phyloP scores from a whole-genome alignment of 2,888 invertebrate species.

The Metallyticus violacea region DNA sequence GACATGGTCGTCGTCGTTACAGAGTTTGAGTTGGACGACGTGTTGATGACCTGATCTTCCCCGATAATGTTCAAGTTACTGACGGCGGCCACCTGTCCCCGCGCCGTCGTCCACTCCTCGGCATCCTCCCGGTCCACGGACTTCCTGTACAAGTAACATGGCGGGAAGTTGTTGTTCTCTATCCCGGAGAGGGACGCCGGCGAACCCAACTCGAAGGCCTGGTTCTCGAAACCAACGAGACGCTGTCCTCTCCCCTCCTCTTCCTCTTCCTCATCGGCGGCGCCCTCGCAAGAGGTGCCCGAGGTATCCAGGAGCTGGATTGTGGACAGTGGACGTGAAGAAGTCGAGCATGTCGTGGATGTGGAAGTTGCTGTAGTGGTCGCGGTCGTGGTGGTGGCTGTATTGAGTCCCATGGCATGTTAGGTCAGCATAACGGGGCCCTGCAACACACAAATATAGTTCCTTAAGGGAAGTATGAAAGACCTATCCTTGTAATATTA shows the following conservation, averaged over 20 bases:
- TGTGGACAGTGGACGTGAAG: not conserved
- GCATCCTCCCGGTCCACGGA: not conserved
- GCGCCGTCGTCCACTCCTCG: not conserved
- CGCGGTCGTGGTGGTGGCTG: not conserved
- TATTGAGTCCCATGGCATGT: not conserved
- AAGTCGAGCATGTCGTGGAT: not conserved
- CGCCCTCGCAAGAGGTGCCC: not conserved
- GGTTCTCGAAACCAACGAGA: slow-evolving; percentile 1
- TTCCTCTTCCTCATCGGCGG: not conserved
- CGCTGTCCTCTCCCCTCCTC: not conserved
- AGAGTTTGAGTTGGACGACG: not conserved
- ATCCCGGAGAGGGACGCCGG: not conserved
- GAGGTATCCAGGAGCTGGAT: not conserved
- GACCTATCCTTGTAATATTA: not conserved
- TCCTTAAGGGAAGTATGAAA: too few species aligned
- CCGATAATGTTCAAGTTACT: not conserved
- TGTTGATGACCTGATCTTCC: not conserved
- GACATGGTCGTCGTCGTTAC: not conserved
- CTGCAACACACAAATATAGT: not conserved
- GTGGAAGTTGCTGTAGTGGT: not conserved
- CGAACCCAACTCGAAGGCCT: slow-evolving; percentile 7
- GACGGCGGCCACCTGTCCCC: not conserved
- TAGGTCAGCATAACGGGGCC: not conserved
- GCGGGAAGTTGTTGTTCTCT: not conserved
- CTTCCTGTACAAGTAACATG: not conserved